Base-by-base conservation (phyloP, 2,113 vertebrate species). In the Herpailurus yagouaroundi region DNA sequence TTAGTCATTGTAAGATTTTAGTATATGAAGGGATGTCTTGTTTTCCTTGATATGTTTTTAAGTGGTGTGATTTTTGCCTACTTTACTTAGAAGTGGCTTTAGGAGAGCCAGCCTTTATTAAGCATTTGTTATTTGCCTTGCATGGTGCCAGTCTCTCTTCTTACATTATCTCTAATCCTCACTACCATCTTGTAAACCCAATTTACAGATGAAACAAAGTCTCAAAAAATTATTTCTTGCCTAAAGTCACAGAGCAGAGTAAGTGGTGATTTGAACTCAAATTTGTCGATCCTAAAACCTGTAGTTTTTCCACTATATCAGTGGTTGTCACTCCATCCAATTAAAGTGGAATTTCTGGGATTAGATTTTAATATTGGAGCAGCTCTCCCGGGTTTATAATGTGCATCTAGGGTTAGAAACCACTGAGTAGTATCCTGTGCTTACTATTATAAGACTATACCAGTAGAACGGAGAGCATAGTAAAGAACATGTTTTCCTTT, bases 401-500 rank as follows among this genome's bases (percentile, higher is more conserved):
- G 25, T 69, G 27, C 33, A 81, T 86, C 48, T 82, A 84, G 38
- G 18, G 1, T 85, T 94, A 89, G 57, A 85, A 93, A 57, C 12
- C 41, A 38, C 45, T 83, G 80, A 27, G 60, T 80, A 88, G 83
- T 25, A 64, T 52, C 31, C 31, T 63, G 4, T 91, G 50, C 77
- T 93, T 69, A 45, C 68, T 69, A 33, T 63, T 95, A 48, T 36
- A 45, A 29, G 27, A 66, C 52, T 29, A 55, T 80, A 92, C 19
- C 25, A 91, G 4, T 52, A 55, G 66, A 68, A 88, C 33, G 11
- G 79, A 74, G 87, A 68, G 27, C 73, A 41, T 69, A 68, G 31
- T 80, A 38, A 83, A 82, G 19, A 71, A 45, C 7, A 69, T 33
- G 76, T 87, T 95, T 95, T 93, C 68, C n/a, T 82, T 92, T 94